A percentile compares a stretch with the other conserved stretches of the same genome.
Conservation (phyloP, 1,140 invertebrate species). For the Drosophila ficusphila region DNA sequence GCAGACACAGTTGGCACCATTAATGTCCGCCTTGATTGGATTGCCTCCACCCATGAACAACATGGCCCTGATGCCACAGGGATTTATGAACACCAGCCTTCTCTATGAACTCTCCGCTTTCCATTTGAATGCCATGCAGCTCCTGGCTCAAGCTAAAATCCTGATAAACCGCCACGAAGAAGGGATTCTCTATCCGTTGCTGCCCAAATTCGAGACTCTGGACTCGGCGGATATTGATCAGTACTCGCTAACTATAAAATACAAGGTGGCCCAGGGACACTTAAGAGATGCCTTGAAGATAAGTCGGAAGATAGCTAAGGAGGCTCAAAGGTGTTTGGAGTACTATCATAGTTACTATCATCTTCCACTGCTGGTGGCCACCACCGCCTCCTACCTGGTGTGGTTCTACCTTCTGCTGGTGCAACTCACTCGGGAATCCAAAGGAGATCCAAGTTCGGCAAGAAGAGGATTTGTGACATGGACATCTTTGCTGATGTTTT, state of each 20-base stretch:
- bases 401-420: constrained; percentile 86
- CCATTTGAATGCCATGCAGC: constrained; percentile 30
- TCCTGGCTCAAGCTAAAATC: constrained; percentile 12
- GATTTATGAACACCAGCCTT: constrained; percentile 1
- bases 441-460: background rate
- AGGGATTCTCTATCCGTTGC: constrained; percentile 35
- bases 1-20: constrained; percentile 16
- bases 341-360: constrained; percentile 92
- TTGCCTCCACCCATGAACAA: constrained; percentile 31
- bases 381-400: constrained; percentile 87
- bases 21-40: constrained; percentile 76
- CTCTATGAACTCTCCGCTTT: constrained; percentile 86
- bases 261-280: background rate
- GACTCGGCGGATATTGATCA: constrained; percentile 9
- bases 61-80: constrained; percentile 10
- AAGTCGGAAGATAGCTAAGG: constrained; percentile 21
- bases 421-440: constrained; percentile 7
- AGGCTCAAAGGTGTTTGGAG: constrained; percentile 86
- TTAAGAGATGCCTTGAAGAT: constrained; percentile 5
- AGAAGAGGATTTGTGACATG: background rate
- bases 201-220: constrained; percentile 38
- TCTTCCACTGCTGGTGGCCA: constrained; percentile 86
- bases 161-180: constrained; percentile 32
- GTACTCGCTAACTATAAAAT: background rate
- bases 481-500: background rate